These are phyloP conservation scores for Eonycteris spelaea DNA, from an alignment of 2,113 vertebrate species.

Conservation along the genomic window DNA sequence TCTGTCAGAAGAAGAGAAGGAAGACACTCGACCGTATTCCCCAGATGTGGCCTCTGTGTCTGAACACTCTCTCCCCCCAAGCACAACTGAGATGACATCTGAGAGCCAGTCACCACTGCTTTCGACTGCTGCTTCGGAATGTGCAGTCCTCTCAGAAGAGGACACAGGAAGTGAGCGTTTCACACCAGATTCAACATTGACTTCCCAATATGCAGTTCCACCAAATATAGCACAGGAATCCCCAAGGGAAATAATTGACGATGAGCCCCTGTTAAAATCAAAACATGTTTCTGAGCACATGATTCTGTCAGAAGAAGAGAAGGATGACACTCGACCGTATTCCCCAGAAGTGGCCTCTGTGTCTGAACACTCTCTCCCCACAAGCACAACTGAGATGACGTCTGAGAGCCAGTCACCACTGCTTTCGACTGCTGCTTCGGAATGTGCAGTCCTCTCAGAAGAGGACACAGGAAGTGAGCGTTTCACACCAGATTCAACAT, in stretches of 20 bases:
- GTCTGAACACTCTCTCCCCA: neutral
- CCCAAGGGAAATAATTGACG: neutral
- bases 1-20: conserved; percentile 23
- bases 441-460: too few species aligned
- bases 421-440: too few species aligned
- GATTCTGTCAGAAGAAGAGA: conserved; percentile 9
- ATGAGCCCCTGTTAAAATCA: neutral
- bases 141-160: too few species aligned
- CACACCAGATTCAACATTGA: neutral
- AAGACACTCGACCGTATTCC: neutral
- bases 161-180: neutral
- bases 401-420: neutral
- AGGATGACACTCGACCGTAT: neutral
- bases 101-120: neutral
- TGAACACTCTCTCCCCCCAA: neutral
- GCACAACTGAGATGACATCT: neutral
- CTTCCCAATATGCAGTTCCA: neutral
- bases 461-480: neutral
- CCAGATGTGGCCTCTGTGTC: neutral
- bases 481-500: neutral
- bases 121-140: too few species aligned
- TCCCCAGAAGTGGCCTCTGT: neutral
- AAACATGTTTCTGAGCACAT: neutral
- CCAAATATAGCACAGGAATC: neutral
- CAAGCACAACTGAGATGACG: neutral